Evolutionary conservation across 2,113 vertebrate genomes (phyloP).

Genomic region (Oenanthe oenanthe): DNA sequence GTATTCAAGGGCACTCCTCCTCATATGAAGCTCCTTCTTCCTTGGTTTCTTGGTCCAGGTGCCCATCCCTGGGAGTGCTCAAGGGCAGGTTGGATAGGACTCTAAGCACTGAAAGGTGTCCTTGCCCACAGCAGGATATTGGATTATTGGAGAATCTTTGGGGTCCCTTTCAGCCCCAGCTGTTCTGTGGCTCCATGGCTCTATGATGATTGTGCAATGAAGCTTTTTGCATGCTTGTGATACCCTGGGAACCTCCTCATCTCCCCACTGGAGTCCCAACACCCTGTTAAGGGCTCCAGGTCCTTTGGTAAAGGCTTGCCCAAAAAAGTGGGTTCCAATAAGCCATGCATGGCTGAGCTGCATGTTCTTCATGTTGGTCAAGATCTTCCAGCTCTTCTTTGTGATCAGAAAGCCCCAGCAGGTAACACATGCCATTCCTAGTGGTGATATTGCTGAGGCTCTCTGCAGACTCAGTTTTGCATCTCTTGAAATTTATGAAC

Average conservation of each 20-base stretch:
- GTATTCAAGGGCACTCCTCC: background rate
- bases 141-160: background rate
- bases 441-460: background rate
- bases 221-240: background rate
- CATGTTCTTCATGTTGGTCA: accelerated
- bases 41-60: background rate
- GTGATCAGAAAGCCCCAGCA: background rate
- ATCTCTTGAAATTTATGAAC: background rate
- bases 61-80: background rate
- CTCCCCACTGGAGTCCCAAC: background rate
- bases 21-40: background rate
- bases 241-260: background rate
- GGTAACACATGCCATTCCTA: background rate
- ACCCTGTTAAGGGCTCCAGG: background rate
- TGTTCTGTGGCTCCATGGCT: background rate
- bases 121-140: background rate
- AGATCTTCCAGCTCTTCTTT: background rate
- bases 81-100: background rate
- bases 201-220: background rate
- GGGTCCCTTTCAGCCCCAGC: background rate
- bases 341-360: background rate
- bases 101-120: background rate
- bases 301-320: background rate
- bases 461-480: background rate
- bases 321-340: background rate